Evolutionary conservation across 2,888 invertebrate genomes (phyloP), one percentile per base, ranked within the genome.

Genomic region (Adela reaumurella): DNA sequence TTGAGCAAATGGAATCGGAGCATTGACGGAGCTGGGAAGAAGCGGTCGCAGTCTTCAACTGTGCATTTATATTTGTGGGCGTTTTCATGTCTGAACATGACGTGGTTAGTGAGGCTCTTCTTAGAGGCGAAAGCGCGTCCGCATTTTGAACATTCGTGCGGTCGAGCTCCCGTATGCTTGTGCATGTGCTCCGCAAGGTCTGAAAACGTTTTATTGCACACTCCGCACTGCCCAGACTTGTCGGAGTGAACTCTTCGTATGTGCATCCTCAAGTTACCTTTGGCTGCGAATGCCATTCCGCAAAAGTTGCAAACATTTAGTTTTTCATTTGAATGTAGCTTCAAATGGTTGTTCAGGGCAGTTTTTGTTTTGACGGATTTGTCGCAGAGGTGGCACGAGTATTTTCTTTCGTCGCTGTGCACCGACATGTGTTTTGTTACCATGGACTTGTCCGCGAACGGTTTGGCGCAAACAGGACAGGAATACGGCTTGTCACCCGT

Each of bases 161-260:
- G 74, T 44, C 68, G 81, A 54, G 83, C 82, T 1, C 83, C 83
- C 0, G 81, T 83, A 53, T 84, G 84, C 52, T 79, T 78, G 1
- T 79, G 63, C 81, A 82, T 81, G 54, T 84, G 84, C 1, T 71
- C 76, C 46, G 76, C 77, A 16, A 84, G 56, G 56, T 84, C 79
- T 0, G 83, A 70, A 55, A 79, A 83, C 5, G 74, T 70, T 57
- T 83, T 83, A 8, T 68, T 58, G 55, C 84, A 84, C 5, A 81
- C 57, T 0, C 60, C 62, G 56, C 84, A 84, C 3, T 73, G 63
- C 0, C 83, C 83, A 0, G 84, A 82, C 48, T 72, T 69, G 49
- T 82, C 83, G 0, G 83, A 83, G 50, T 83, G 83, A 46, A 80
- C 77, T 29, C 82, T 70, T 51, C 68, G 68, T 29, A 81, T 77